These are phyloP conservation scores for Suillia variegata DNA, from an alignment of 2,888 invertebrate genomes.

Conservation along the genomic window DNA sequence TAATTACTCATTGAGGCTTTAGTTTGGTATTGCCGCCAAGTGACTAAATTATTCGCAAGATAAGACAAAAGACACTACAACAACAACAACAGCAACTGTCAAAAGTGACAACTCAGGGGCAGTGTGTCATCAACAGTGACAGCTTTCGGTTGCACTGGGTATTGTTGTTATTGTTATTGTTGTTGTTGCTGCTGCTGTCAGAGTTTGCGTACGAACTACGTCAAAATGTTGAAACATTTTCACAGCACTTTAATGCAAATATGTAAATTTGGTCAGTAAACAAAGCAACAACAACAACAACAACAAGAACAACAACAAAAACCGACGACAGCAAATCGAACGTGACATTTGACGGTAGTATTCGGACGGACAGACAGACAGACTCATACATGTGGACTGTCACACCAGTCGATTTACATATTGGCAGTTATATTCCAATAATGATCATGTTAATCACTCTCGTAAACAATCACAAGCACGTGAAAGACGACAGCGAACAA, in stretches of 20 bases:
- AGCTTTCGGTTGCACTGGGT: neutral
- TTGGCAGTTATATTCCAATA: slow-evolving; percentile 10
- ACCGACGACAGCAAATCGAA: slow-evolving; percentile 5
- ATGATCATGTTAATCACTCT: slow-evolving; percentile 20
- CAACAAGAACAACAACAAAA: slow-evolving; percentile 5
- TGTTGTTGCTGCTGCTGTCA: slow-evolving; percentile 6
- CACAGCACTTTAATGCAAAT: neutral
- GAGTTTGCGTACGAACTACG: slow-evolving; percentile 6
- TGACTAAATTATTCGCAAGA: slow-evolving; percentile 5
- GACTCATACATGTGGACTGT: neutral
- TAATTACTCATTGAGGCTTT: slow-evolving; percentile 33
- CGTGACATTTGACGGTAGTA: slow-evolving; percentile 16
- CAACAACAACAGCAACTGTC: neutral
- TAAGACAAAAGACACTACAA: neutral
- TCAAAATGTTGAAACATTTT: slow-evolving; percentile 4
- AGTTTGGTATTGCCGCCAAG: slow-evolving; percentile 22
- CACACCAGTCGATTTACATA: neutral
- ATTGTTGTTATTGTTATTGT: neutral
- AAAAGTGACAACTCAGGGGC: slow-evolving; percentile 9
- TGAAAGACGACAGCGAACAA: no score
- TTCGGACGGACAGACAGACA: neutral
- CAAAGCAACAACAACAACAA: slow-evolving; percentile 6
- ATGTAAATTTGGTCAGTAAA: slow-evolving; percentile 15
- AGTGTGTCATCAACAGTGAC: slow-evolving; percentile 6
- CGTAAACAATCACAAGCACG: slow-evolving; percentile 8